Evolutionary conservation across 1,140 invertebrate genomes (phyloP).

Genomic region (Halesus radiatus): DNA sequence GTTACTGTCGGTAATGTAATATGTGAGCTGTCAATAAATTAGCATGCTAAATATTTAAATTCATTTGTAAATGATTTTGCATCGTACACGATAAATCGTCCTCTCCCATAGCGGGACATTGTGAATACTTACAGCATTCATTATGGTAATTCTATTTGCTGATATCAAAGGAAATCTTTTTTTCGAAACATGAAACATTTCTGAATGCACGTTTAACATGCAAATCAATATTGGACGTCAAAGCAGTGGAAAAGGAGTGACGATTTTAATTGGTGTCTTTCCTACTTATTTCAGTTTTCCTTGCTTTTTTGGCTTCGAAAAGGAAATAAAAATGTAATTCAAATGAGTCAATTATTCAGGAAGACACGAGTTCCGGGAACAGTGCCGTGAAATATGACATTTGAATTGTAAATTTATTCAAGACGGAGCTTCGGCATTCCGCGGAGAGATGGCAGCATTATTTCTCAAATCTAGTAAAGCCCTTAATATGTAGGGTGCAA

Average conservation of each 20-base stretch:
- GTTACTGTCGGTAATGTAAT: too few species aligned
- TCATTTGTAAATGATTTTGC: too few species aligned
- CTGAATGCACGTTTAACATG: conserved; percentile 10
- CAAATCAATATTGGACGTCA: conserved; percentile 36
- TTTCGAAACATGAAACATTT: neutral
- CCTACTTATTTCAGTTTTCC: neutral
- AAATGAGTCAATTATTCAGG: conserved; percentile 58
- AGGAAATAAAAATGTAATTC: conserved; percentile 53
- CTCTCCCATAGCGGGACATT: too few species aligned
- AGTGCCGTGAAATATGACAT: conserved; percentile 57
- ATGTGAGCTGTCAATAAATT: too few species aligned
- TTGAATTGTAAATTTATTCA: conserved; percentile 59
- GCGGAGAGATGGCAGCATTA: conserved; percentile 43
- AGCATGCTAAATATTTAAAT: too few species aligned
- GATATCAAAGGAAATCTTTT: neutral
- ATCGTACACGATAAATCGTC: too few species aligned
- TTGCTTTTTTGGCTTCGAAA: conserved; percentile 26
- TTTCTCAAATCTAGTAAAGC: conserved; percentile 24
- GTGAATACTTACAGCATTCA: too few species aligned
- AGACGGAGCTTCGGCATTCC: conserved; percentile 52
- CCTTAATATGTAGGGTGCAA: conserved; percentile 14
- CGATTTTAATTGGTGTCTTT: conserved; percentile 38
- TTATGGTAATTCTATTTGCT: too few species aligned
- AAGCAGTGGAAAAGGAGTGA: conserved; percentile 7
- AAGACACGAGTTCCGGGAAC: conserved; percentile 41